Base-by-base conservation (phyloP, 2,797 vertebrate genomes). In the Hirundo rustica region DNA sequence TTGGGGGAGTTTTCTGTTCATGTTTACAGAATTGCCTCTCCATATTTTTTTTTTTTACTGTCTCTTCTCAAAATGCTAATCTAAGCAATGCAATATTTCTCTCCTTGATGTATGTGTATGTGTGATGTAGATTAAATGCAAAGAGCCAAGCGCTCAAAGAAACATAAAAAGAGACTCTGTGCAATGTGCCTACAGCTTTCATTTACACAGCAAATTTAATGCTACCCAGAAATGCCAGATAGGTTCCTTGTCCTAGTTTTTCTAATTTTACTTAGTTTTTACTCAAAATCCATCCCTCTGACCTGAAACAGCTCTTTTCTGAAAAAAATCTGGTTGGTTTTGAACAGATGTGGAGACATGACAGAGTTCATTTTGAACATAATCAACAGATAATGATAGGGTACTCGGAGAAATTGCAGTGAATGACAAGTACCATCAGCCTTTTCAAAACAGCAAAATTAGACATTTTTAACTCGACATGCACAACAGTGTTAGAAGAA, bases 351-450 rank as follows among this genome's bases (percentile, higher is more conserved):
- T 96, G 94, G 89, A 87, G 85, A 89, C 92, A 95, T 91, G 92
- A 93, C 85, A 91, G 95, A 95, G 94, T 96, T 97, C 96, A 96
- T 96, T 96, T 92, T 75, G 96, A 96, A 92, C 89, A 94, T 93
- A 97, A 97, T 97, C 96, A 97, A 81, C 93, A 80, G 95, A 96
- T 97, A 97, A 97, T 97, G 96, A 96, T 60, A 94, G 93, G 92
- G 96, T 97, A 91, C 93, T 96, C 13, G 11, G 89, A 91, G 90
- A 96, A 95, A 97, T 95, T 96, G 96, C 92, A 88, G 85, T 89
- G 96, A 97, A 96, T 96, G 96, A 91, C 96, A 96, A 97, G 95
- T 93, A 92, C 91, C 89, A 95, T 95, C 93, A 92, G 95, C 95
- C 94, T 96, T 95, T 97, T 96, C 93, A 96, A 94, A 97, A 91